Evolutionary conservation across 2,113 vertebrate species (phyloP), one percentile per base, ranked within the genome.

Genomic region (Hippocampus guttulatus): DNA sequence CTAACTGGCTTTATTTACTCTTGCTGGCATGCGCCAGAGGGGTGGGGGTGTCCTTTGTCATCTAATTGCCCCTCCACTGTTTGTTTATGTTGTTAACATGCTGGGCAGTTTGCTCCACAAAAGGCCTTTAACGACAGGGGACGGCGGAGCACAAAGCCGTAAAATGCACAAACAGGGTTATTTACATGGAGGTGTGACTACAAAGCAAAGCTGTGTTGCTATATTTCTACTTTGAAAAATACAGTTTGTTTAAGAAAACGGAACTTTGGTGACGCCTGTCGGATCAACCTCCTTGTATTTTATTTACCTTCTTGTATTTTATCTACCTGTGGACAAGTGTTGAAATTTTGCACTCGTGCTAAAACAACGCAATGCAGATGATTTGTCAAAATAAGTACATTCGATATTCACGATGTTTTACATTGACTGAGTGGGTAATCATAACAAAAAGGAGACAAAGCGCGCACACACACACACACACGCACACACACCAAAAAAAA

Each of bases 11-110:
- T 61, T 16, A 61, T 61, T 33, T 20, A 61, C 58, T 61, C 58
- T 61, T 61, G 27, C 58, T 33, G 15, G 14, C 15, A 27, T 30
- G 23, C 57, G 16, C 11, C 57, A 58, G 25, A 33, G 27, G 12
- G n/a, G 21, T 1, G 16, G 6, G 7, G 27, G 18, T 23, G n/a
- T 14, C 41, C 43, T 65, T 65, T 65, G 77, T 70, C 61, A 63
- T 14, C 77, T 84, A 84, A 90, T 90, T 87, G 86, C 77, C 74
- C 75, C 79, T 72, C 80, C 87, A 85, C 83, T 81, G 85, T 82
- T 85, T 85, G 80, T 87, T 88, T 85, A 84, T 75, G 73, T 77
- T 72, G 78, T 70, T 85, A 81, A 90, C 81, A 73, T 78, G 67
- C 58, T 54, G 23, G 11, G 38, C 61, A 8, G 43, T 87, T 84